Percentiles rank a stretch among this genome's conserved stretches.
Conservation (phyloP, 2,797 vertebrate genomes). For the Enteromius mattozi region DNA sequence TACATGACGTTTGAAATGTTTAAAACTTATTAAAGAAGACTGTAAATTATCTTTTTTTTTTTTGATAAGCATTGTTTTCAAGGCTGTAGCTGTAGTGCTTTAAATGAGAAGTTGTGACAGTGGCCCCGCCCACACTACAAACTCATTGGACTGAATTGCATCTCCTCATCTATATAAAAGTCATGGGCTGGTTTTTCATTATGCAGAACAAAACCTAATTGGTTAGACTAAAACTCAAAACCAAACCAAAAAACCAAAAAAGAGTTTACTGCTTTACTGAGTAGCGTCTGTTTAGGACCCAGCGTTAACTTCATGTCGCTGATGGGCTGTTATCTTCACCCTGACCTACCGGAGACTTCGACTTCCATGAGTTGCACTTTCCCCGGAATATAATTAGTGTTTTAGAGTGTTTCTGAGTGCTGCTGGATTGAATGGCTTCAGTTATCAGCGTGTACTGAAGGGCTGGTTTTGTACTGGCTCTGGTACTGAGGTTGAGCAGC, state of each 20-base stretch:
- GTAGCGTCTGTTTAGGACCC: background rate
- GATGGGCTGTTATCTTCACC: slow-evolving; percentile 5
- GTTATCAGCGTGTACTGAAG: slow-evolving; percentile 13
- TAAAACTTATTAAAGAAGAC: background rate
- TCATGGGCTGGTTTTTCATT: background rate
- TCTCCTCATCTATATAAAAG: background rate
- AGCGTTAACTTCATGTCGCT: background rate
- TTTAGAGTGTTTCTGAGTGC: slow-evolving; percentile 26
- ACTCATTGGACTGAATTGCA: background rate
- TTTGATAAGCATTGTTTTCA: background rate
- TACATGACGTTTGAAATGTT: no score
- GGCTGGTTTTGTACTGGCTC: slow-evolving; percentile 19
- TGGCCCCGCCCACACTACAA: background rate
- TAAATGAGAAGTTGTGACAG: background rate
- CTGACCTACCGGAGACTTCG: background rate
- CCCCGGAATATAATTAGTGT: slow-evolving; percentile 6
- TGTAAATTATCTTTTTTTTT: background rate
- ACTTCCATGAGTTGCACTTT: background rate
- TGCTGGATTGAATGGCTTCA: slow-evolving; percentile 33
- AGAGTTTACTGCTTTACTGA: background rate
- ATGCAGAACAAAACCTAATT: background rate
- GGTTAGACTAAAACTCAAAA: background rate
- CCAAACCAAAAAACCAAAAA: background rate
- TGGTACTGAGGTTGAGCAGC: slow-evolving; percentile 32
- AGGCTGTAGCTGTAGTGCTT: background rate